Conservation (phyloP, 2,888 invertebrate species). For the Idaea straminata region DNA sequence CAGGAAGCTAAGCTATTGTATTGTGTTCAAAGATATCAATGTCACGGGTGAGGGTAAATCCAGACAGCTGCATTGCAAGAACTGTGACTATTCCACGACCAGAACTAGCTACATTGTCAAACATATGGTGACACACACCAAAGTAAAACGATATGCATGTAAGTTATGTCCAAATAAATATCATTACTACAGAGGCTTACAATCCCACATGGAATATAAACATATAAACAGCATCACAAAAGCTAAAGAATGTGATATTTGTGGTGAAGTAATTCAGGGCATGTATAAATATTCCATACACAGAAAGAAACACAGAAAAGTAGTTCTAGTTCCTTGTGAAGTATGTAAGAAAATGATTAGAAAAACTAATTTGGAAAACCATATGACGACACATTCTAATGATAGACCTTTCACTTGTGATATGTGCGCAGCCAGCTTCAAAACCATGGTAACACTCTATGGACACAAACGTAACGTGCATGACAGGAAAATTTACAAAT, state of each 20-base stretch:
- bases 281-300: conserved; percentile 50
- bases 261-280: conserved; percentile 57
- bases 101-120: conserved; percentile 48
- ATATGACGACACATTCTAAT: conserved; percentile 57
- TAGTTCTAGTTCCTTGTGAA: conserved; percentile 35
- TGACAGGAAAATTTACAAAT: conserved; percentile 33
- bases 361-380: conserved; percentile 34
- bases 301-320: conserved; percentile 40
- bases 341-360: conserved; percentile 48
- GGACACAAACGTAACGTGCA: conserved; percentile 54
- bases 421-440: conserved; percentile 56
- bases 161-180: conserved; percentile 48
- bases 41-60: conserved; percentile 25
- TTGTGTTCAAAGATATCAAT: conserved; percentile 12
- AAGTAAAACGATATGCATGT: conserved; percentile 53
- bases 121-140: conserved; percentile 53
- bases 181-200: conserved; percentile 52
- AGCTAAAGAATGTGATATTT: conserved; percentile 56
- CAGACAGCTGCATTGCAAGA: conserved; percentile 34
- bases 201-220: conserved; percentile 47
- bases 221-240: conserved; percentile 47
- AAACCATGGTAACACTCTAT: conserved; percentile 50
- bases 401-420: conserved; percentile 56
- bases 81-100: conserved; percentile 50
- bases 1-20: conserved; percentile 20